Evolutionary conservation across 2,113 vertebrate species (phyloP).

Genomic region (Python bivittatus): DNA sequence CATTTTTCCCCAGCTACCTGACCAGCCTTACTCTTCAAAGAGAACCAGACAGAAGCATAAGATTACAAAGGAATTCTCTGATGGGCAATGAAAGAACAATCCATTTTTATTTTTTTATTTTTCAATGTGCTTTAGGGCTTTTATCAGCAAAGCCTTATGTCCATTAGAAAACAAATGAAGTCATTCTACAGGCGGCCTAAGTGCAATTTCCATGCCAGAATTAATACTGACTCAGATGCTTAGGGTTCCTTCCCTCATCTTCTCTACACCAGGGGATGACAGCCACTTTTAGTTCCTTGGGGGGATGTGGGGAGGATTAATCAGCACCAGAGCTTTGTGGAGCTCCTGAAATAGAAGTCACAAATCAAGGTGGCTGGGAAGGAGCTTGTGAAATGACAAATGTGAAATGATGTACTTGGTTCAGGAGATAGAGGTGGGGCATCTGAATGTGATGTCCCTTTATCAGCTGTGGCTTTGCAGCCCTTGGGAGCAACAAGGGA

Average conservation of each 20-base stretch:
- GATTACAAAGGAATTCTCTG: constrained; percentile 57
- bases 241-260: constrained; percentile 42
- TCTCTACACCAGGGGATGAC: constrained; percentile 49
- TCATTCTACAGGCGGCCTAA: constrained; percentile 68
- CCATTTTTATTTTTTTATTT: constrained; percentile 60
- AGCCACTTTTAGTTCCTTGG: constrained; percentile 56
- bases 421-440: background rate
- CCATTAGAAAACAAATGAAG: constrained; percentile 81
- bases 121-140: constrained; percentile 73
- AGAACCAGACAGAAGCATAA: constrained; percentile 23
- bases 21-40: background rate
- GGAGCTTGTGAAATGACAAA: constrained; percentile 57
- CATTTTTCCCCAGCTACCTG: background rate
- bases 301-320: constrained; percentile 58
- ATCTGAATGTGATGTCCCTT: background rate
- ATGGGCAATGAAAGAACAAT: constrained; percentile 63
- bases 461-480: background rate
- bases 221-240: constrained; percentile 51
- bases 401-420: constrained; percentile 45
- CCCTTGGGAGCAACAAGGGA: background rate
- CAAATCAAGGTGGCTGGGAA: constrained; percentile 61
- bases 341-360: constrained; percentile 66
- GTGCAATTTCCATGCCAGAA: constrained; percentile 64
- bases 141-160: constrained; percentile 67
- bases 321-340: constrained; percentile 59